Base-by-base conservation (phyloP, 2,113 vertebrate species). In the Dicentrarchus labrax region DNA sequence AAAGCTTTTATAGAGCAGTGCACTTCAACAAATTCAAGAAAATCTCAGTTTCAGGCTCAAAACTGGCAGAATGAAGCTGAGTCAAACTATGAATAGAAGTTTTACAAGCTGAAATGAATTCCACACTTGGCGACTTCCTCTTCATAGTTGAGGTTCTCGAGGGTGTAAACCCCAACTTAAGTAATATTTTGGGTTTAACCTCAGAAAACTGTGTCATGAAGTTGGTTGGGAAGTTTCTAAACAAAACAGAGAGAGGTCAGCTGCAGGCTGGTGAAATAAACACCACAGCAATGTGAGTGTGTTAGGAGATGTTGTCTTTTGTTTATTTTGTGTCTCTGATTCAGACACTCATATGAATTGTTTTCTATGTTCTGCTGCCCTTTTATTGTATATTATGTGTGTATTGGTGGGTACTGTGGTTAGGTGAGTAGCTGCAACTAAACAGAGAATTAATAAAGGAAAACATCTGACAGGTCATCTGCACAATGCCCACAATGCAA, bases 141-240 rank as follows among this genome's bases (percentile, higher is more conserved):
- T 51, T 88, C 89, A 89, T 94, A 91, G 69, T 79, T 93, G 93
- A 93, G 93, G 93, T 86, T 87, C 22, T 82, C 1, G 53, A 89
- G 87, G 84, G 80, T 84, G 81, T 84, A 88, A 92, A 90, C 76
- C 75, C 78, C 81, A 80, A 76, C 51, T 47, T n/a, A 76, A 77
- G 84, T 82, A 71, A 87, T 86, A 85, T 94, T 93, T 93, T 89
- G 83, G 30, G 87, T 86, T 70, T 61, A 86, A 93, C 91, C 93
- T 89, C 90, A 90, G 86, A 86, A 89, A 92, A 92, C 81, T 80
- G 68, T 85, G 86, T 90, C 84, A 88, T 76, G 43, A 57, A 30
- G 24, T 80, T 50, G 64, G 64, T 84, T 24, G 72, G 82, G 76
- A 87, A 43, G 47, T 79, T 86, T 87, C 66, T 79, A 89, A 82